Conservation (phyloP, 2,113 vertebrate genomes). For the Hemicordylus capensis region DNA sequence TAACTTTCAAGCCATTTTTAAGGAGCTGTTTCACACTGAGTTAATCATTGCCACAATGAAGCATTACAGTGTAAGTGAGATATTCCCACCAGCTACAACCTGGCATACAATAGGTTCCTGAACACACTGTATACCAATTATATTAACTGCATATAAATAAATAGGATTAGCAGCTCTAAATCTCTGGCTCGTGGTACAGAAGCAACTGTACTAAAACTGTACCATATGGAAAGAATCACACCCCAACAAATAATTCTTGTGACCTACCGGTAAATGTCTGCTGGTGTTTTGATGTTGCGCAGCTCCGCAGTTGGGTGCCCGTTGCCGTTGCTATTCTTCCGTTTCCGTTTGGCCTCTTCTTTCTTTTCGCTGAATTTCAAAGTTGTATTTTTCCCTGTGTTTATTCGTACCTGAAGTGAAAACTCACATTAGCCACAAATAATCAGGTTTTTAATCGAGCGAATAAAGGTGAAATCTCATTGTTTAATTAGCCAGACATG, state of each 20-base stretch:
- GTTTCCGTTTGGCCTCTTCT: constrained; percentile 92
- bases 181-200: not conserved
- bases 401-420: constrained; percentile 91
- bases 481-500: not conserved
- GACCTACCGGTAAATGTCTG: constrained; percentile 91
- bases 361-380: constrained; percentile 96
- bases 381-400: constrained; percentile 96
- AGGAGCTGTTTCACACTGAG: not conserved
- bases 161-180: not conserved
- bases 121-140: not conserved
- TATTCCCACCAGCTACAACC: not conserved
- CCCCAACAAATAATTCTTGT: not conserved
- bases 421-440: constrained; percentile 51
- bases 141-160: not conserved
- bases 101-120: not conserved
- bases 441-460: not conserved
- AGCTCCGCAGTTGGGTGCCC: constrained; percentile 83
- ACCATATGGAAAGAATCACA: not conserved
- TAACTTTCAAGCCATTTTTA: not conserved
- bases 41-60: not conserved
- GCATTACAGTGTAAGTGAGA: not conserved
- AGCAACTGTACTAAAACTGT: not conserved
- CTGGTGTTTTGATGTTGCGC: constrained; percentile 87
- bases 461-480: not conserved
- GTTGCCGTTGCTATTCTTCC: constrained; percentile 83